These are phyloP conservation scores for Portevinia maculata DNA, from an alignment of 2,888 invertebrate species.

Conservation along the genomic window DNA sequence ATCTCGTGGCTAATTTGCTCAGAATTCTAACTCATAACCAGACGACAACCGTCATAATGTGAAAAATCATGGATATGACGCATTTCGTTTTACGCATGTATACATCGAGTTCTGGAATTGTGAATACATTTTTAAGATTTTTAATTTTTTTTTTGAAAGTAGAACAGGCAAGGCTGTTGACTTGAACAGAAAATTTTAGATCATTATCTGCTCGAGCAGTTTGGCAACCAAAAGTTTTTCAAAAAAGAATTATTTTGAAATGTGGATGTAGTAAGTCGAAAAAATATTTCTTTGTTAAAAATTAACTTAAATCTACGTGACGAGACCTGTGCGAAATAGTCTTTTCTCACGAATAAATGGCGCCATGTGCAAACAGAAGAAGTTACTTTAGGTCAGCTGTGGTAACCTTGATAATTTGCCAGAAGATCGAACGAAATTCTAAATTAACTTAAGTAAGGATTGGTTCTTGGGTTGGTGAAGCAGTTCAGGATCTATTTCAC, in stretches of 20 bases:
- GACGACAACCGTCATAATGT: conserved; percentile 18
- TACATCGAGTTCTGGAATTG: conserved; percentile 22
- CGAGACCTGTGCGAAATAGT: no score
- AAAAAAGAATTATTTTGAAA: not conserved
- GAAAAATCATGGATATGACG: conserved; percentile 60
- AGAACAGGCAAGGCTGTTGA: conserved; percentile 22
- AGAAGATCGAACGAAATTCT: no score
- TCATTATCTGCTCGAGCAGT: conserved; percentile 15
- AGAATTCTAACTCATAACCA: not conserved
- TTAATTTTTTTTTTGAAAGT: not conserved
- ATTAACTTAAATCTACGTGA: no score
- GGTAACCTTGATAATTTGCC: no score
- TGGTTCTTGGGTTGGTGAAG: no score
- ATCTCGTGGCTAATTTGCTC: not conserved
- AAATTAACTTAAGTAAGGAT: no score
- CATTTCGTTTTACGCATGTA: conserved; percentile 35
- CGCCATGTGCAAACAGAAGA: no score
- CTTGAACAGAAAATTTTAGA: not conserved
- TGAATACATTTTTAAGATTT: conserved; percentile 20
- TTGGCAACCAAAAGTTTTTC: conserved; percentile 5
- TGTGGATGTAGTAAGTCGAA: no score
- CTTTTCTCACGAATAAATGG: no score
- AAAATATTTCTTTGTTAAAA: no score
- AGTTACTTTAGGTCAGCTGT: no score
- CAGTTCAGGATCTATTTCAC: no score